Evolutionary conservation across 1,140 invertebrate genomes (phyloP), one percentile per base, ranked within the genome.

Genomic region (Polypedilum pembai): DNA sequence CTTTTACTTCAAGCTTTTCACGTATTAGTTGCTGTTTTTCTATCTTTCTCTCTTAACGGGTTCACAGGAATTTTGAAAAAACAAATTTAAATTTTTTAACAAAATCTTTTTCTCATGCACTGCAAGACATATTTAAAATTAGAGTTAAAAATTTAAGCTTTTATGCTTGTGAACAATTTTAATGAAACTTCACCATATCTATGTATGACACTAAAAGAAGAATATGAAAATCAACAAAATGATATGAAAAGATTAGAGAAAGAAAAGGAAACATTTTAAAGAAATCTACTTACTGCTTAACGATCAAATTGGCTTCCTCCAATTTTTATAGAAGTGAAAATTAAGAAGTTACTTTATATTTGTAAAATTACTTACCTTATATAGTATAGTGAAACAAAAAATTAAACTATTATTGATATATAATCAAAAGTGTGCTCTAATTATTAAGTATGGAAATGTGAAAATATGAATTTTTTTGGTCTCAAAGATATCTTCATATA

Each of bases 381-480:
- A 15, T 56, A 45, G 1, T 45, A 3, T 45, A 45, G 41, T 2
- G 8, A 45, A 45, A 15, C 8, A 45, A 45, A 45, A n/a, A 56
- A n/a, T 15, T 56, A 10, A 56, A 56, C 4, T 56, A 45, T 45
- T 45, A 45, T 4, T n/a, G n/a, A 15, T 56, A 56, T 56, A 56
- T 15, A 56, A 56, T 56, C 45, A 12, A 56, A 56, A 56, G 45
- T 56, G 45, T 56, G 45, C 45, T 56, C 45, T 56, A 56, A 56
- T 15, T 45, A 56, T 1, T 12, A 56, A 56, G 45, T 15, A 56
- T 56, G 45, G 10, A 12, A 1, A 56, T n/a, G 12, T 56, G n/a
- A 12, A 56, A 45, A 15, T 8, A 3, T 45, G 41, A 45, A 45
- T 45, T 45, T 45, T 4, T 45, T 45, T 33, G 2, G 5, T 33